Percentiles rank a stretch among this genome's conserved stretches.
phyloP scores from a whole-genome alignment of 2,113 vertebrate genomes.

The Elephantulus edwardii region DNA sequence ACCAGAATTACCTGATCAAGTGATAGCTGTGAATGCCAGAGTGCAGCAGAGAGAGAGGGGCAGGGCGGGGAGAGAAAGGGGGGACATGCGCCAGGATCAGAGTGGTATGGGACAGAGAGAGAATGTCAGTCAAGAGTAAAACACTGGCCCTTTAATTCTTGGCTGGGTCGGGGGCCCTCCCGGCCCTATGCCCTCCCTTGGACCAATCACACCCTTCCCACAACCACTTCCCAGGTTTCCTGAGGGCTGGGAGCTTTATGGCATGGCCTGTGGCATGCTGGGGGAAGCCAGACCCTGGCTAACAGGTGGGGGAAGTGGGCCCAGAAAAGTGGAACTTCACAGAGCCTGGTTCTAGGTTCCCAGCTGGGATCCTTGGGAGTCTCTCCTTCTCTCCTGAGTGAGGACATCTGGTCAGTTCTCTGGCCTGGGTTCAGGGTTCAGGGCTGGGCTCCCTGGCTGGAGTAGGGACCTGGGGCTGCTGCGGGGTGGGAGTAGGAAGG shows the following conservation, averaged over 20 bases:
- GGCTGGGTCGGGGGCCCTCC: constrained; percentile 9
- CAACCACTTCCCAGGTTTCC: constrained; percentile 69
- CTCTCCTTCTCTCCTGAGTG: background rate
- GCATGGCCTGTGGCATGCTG: rapidly evolving
- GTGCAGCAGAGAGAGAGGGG: constrained; percentile 87
- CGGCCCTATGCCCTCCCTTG: constrained; percentile 18
- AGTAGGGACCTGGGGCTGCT: background rate
- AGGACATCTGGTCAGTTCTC: background rate
- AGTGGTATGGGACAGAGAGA: constrained; percentile 86
- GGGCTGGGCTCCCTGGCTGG: background rate
- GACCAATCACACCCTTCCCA: background rate
- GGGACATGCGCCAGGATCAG: constrained; percentile 93
- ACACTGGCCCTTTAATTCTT: background rate
- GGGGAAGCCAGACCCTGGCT: background rate
- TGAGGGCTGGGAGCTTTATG: constrained; percentile 18
- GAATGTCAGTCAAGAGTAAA: constrained; percentile 75
- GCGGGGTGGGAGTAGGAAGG: background rate
- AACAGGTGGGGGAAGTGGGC: background rate
- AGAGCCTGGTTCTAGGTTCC: background rate
- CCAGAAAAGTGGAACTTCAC: rapidly evolving
- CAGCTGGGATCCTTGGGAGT: background rate
- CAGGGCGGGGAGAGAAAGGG: constrained; percentile 81
- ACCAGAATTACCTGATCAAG: constrained; percentile 97
- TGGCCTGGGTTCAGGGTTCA: background rate
- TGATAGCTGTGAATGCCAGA: constrained; percentile 98